Conservation (phyloP, 2,797 vertebrate genomes). For the Ctenopoma kingsleyae region DNA sequence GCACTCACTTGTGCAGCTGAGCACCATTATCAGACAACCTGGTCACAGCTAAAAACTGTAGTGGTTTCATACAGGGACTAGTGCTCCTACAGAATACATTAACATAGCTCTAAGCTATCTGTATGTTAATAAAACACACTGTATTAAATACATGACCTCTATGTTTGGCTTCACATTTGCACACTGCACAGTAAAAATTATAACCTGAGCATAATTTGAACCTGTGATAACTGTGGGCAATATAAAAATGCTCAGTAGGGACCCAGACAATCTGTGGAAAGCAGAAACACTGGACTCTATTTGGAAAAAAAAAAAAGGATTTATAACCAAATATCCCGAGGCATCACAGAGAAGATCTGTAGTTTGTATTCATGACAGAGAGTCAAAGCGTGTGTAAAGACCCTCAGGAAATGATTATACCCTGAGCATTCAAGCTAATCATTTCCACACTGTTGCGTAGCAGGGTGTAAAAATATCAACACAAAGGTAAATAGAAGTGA, state of each 20-base stretch:
- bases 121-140: slow-evolving; percentile 49
- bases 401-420: slow-evolving; percentile 56
- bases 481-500: slow-evolving; percentile 13
- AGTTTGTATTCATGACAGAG: slow-evolving; percentile 39
- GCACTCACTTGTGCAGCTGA: slow-evolving; percentile 36
- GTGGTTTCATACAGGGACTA: slow-evolving; percentile 25
- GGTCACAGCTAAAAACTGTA: slow-evolving; percentile 37
- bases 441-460: slow-evolving; percentile 36
- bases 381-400: slow-evolving; percentile 37
- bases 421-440: slow-evolving; percentile 38
- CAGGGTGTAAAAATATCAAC: slow-evolving; percentile 5
- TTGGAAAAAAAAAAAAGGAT: slow-evolving; percentile 43
- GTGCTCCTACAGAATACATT: slow-evolving; percentile 29
- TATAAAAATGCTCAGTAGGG: slow-evolving; percentile 31
- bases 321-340: slow-evolving; percentile 50
- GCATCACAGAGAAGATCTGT: slow-evolving; percentile 44
- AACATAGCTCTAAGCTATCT: slow-evolving; percentile 29
- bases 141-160: slow-evolving; percentile 36
- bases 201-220: slow-evolving; percentile 32
- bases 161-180: slow-evolving; percentile 16
- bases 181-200: slow-evolving; percentile 6
- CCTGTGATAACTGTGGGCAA: slow-evolving; percentile 44
- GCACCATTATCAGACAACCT: slow-evolving; percentile 20
- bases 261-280: slow-evolving; percentile 50
- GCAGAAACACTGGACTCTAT: slow-evolving; percentile 51